phyloP scores from a whole-genome alignment of 2,797 vertebrate genomes.

The Pantherophis vulpinus region DNA sequence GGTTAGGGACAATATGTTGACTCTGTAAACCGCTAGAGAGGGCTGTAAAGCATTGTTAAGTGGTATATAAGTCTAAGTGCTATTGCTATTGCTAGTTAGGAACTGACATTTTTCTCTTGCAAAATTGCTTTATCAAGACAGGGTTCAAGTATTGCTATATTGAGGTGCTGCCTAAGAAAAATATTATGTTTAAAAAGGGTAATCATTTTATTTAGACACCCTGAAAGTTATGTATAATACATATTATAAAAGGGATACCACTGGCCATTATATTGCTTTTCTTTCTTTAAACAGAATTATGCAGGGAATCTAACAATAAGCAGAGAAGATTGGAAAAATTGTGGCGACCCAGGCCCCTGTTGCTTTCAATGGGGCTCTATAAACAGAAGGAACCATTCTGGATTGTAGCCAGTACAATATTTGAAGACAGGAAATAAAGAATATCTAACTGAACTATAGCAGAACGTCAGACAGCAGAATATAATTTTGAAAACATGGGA shows the following conservation, averaged over 20 bases:
- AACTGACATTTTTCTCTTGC: neutral
- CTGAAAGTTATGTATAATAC: neutral
- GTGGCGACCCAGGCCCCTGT: neutral
- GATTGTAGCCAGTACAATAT: neutral
- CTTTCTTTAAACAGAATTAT: neutral
- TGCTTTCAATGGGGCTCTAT: neutral
- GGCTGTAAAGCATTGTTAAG: neutral
- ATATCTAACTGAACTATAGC: constrained; percentile 9
- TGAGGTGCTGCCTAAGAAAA: neutral
- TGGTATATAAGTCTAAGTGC: neutral
- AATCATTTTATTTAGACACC: neutral
- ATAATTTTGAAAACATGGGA: constrained; percentile 29
- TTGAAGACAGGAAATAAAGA: constrained; percentile 1
- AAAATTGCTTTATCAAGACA: neutral
- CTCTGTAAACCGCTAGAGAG: neutral
- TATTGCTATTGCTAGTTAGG: neutral
- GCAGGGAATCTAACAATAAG: neutral
- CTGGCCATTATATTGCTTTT: neutral
- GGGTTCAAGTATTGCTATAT: too few species aligned
- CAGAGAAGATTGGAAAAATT: neutral
- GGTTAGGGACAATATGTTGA: neutral
- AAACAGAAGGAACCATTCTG: neutral
- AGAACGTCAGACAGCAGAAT: neutral
- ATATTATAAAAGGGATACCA: neutral
- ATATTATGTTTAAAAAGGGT: neutral